A percentile compares a stretch with the other conserved stretches of the same genome.
Conservation (phyloP, 2,113 vertebrate species). For the Misgurnus anguillicaudatus region DNA sequence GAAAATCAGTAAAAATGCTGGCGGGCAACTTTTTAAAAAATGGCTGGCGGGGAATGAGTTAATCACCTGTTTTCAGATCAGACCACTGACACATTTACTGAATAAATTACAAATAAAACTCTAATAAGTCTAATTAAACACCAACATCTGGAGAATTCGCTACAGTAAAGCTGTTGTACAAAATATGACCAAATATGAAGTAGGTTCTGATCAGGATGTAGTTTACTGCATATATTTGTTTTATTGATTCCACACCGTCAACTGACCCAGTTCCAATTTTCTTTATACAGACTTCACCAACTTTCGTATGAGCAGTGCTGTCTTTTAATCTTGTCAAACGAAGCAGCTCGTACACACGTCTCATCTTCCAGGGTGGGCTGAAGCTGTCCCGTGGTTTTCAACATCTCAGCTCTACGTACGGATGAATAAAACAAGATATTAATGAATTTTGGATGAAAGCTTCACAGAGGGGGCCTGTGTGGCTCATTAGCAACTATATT, state of each 20-base stretch:
- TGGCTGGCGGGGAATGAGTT: no score
- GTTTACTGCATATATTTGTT: background rate
- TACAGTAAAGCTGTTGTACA: no score
- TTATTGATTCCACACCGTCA: background rate
- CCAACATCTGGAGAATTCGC: no score
- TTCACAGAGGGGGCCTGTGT: conserved; percentile 68
- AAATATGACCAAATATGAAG: no score
- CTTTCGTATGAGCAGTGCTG: conserved; percentile 12
- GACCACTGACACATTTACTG: no score
- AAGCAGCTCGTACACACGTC: conserved; percentile 23
- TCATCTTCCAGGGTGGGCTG: conserved; percentile 62
- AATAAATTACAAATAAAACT: no score
- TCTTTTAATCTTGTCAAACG: conserved; percentile 33
- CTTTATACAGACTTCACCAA: conserved; percentile 11
- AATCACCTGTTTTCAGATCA: no score
- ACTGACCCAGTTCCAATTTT: background rate
- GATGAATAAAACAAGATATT: conserved; percentile 80
- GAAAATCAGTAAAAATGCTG: no score
- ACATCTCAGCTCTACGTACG: conserved; percentile 70
- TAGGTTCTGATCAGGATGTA: background rate
- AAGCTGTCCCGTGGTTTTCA: conserved; percentile 66
- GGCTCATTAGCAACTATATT: conserved; percentile 77
- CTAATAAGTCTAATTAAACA: no score
- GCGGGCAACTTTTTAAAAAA: no score
- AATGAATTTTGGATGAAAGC: conserved; percentile 81